Base-by-base conservation (phyloP, 1,140 invertebrate genomes). In the Heliconius nattereri region DNA sequence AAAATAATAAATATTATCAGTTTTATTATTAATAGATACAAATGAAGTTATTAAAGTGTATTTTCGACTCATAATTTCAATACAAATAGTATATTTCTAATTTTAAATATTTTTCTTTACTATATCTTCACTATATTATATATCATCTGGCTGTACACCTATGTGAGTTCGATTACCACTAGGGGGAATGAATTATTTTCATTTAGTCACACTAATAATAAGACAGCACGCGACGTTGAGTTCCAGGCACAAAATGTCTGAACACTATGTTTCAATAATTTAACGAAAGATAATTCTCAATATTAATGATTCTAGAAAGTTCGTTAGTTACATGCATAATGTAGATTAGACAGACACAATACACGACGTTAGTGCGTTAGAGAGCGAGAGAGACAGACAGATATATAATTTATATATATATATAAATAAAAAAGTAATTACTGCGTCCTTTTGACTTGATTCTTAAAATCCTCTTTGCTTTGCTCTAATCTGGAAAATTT, bases 391-490 rank as follows among this genome's bases (percentile, higher is more conserved):
- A 76, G 57, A 73, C 76, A 78, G 78, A 72, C 77, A 76, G 71
- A 66, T 35, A 66, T 72, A 40, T 40, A 23, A 45, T 23, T 72
- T 54, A 19, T 32, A 76, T 71, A 78, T 76, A 70, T 57, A 45
- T 57, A 73, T 73, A 60, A 45, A 78, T 35, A 78, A 19, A 78
- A 73, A 60, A 49, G 54, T 76, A 76, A 70, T 76, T 95, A 95
- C 94, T 95, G 94, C 86, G 94, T 95, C 75, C 94, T 84, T 90
- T 94, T 94, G 76, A 95, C 94, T 92, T 95, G 94, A 32, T 88
- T 87, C 84, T 87, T 89, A 91, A 95, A 95, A 89, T 95, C 94
- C 83, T 94, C 93, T 83, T 89, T 93, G 76, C 82, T 83, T 80
- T 90, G 89, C 79, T 92, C 92, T 54, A 86, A 93, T 90, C 93